A percentile compares a stretch with the other conserved stretches of the same genome.
Conservation (phyloP, 2,797 vertebrate species). For the Eulemur rubriventer region DNA sequence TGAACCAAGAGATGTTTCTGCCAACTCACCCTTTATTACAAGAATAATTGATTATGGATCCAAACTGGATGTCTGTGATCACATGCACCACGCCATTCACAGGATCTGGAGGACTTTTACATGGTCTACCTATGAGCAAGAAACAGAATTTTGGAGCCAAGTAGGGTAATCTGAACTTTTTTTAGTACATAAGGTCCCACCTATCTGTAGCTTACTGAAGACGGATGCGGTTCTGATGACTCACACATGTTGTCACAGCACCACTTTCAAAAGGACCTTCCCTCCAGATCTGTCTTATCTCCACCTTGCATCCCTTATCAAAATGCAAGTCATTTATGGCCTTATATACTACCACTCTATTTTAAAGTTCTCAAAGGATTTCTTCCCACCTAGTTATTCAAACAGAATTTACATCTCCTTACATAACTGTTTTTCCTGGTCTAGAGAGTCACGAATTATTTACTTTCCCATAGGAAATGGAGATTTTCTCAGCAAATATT, state of each 20-base stretch:
- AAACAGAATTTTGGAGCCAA: neutral
- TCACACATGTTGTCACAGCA: neutral
- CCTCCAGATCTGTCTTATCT: neutral
- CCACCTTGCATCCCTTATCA: neutral
- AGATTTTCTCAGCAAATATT: neutral
- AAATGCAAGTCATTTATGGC: neutral
- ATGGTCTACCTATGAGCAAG: conserved; percentile 74
- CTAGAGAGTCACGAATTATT: neutral
- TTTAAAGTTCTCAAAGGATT: neutral
- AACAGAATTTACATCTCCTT: neutral
- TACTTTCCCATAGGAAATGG: neutral
- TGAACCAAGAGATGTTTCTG: neutral
- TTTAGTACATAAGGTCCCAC: neutral
- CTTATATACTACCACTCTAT: neutral
- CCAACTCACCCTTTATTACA: conserved; percentile 82
- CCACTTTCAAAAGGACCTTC: neutral
- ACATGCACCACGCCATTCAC: conserved; percentile 45
- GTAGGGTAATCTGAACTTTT: neutral
- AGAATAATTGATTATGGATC: conserved; percentile 70
- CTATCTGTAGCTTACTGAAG: neutral
- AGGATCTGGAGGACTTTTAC: conserved; percentile 63
- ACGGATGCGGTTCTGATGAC: neutral
- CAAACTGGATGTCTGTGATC: conserved; percentile 44
- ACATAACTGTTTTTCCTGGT: neutral
- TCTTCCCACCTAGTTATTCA: neutral